Conservation (phyloP, 2,888 invertebrate species). For the Tetragonula carbonaria region DNA sequence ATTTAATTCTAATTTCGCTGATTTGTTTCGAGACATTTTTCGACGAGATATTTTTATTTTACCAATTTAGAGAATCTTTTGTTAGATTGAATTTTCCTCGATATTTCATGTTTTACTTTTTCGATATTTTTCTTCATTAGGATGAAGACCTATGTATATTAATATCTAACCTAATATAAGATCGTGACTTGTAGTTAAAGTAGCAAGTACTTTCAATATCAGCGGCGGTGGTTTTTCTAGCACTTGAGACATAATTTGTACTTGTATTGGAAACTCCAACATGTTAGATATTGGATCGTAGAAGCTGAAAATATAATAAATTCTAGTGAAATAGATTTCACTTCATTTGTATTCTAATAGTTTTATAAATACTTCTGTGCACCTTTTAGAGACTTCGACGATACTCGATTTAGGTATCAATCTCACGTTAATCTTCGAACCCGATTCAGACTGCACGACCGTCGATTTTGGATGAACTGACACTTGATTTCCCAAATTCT, state of each 20-base stretch:
- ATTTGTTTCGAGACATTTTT: no score
- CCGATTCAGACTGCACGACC: constrained; percentile 16
- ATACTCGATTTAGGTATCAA: constrained; percentile 40
- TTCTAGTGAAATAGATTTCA: neutral
- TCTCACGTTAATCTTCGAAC: constrained; percentile 23
- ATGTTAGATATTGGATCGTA: constrained; percentile 33
- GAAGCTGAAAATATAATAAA: constrained; percentile 11
- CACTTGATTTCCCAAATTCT: constrained; percentile 26
- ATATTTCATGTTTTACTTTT: neutral
- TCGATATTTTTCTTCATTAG: neutral
- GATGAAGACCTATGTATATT: neutral
- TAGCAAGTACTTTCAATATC: constrained; percentile 44
- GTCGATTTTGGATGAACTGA: constrained; percentile 35
- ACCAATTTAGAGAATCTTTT: no score
- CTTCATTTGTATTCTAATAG: neutral
- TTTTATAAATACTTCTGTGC: neutral
- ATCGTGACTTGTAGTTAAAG: constrained; percentile 32
- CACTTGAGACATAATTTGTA: constrained; percentile 25
- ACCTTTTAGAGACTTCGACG: constrained; percentile 12
- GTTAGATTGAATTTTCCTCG: neutral
- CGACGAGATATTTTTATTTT: no score
- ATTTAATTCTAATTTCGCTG: neutral
- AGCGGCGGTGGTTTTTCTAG: constrained; percentile 38
- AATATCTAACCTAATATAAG: constrained; percentile 35
- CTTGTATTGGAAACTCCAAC: constrained; percentile 39